Base-by-base conservation (phyloP, 2,888 invertebrate genomes). In the Parelbella ahira region DNA sequence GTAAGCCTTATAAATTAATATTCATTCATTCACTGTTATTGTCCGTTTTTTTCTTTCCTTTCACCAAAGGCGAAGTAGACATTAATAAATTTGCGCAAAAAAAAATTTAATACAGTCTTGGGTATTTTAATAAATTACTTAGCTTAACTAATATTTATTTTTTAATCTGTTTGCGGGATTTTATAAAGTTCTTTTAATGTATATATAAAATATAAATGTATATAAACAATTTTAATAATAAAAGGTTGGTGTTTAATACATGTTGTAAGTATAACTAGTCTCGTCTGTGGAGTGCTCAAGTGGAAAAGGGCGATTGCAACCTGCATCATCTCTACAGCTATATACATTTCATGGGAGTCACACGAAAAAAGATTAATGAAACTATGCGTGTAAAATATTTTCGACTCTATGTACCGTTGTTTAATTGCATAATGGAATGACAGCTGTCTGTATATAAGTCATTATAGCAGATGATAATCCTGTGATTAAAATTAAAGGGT, bases 401-500 rank as follows among this genome's bases (percentile, higher is more conserved):
- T 25, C 2, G 10, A 25, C 25, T 25, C 10, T 43, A 37, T 19
- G 5, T 1, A 2, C 8, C 3, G 0, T 4, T 3, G 3, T 7
- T n/a, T 24, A 20, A 25, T 12, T 12, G 4, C 10, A 12, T 6
- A 25, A 25, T 43, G 1, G 20, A 6, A 4, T 25, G 20, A 5
- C 15, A 7, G 5, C 8, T 13, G 9, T 8, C 2, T 10, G 20
- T 20, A 9, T 8, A 10, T 43, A 37, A 9, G 25, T 9, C 20
- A 5, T 25, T 43, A 1, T 23, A 2, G 2, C 1, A 4, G 5
- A 13, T 29, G 9, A 4, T 1, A 24, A 38, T 11, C 11, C 29
- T 42, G 66, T 61, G 65, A 63, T 72, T 67, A 65, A 74, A 74
- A 73, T 74, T 72, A 73, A 68, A 71, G 72, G 68, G 69, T 69